Evolutionary conservation across 2,797 vertebrate species (phyloP).

Genomic region (Microctenopoma steveboyesi): DNA sequence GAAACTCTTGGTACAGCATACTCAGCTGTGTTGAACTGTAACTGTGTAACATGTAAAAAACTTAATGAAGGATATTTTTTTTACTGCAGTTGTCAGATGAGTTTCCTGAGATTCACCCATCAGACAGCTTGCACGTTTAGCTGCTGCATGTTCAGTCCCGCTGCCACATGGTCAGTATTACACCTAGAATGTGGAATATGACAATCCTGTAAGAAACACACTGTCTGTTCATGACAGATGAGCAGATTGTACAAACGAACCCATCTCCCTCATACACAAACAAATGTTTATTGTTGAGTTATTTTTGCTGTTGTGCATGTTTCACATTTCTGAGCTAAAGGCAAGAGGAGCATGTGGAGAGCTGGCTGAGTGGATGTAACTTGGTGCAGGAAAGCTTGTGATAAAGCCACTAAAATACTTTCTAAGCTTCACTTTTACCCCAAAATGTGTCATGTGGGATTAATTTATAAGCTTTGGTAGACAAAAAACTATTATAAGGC

Average conservation of each 20-base stretch:
- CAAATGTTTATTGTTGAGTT: conserved; percentile 36
- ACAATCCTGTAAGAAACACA: conserved; percentile 34
- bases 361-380: conserved; percentile 39
- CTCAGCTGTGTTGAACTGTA: conserved; percentile 8
- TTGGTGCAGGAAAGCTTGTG: conserved; percentile 42
- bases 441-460: conserved; percentile 57
- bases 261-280: conserved; percentile 4
- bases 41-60: conserved; percentile 8
- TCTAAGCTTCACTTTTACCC: conserved; percentile 60
- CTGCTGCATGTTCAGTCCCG: conserved; percentile 24
- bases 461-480: conserved; percentile 49
- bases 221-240: conserved; percentile 54
- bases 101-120: conserved; percentile 37
- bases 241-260: conserved; percentile 37
- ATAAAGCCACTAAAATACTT: conserved; percentile 60
- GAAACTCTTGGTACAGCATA: neutral
- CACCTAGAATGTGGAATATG: conserved; percentile 29
- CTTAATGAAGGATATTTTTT: conserved; percentile 24
- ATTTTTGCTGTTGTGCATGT: conserved; percentile 62
- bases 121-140: conserved; percentile 48
- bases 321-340: conserved; percentile 51
- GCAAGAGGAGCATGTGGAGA: conserved; percentile 28
- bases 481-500: conserved; percentile 52
- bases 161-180: conserved; percentile 42
- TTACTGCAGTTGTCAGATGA: conserved; percentile 33